These are phyloP conservation scores for Ennomos erosarius DNA, from an alignment of 2,888 invertebrate genomes.

Conservation along the genomic window DNA sequence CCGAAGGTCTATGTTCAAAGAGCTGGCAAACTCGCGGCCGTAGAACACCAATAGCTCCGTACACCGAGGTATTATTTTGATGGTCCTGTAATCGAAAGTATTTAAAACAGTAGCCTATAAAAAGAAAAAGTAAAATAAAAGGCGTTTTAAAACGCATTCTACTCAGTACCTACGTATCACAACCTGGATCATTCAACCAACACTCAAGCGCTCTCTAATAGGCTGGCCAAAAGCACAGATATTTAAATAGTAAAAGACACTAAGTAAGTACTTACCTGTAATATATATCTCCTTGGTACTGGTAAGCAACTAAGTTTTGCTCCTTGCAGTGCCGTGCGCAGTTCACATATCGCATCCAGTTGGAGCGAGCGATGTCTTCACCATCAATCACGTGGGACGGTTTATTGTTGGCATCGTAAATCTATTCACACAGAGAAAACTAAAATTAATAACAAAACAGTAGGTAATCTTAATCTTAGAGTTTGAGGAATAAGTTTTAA, in stretches of 20 bases:
- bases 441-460: no score
- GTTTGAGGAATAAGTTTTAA: no score
- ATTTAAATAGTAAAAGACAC: no score
- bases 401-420: slow-evolving; percentile 41
- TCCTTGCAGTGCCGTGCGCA: slow-evolving; percentile 77
- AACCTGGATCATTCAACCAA: no score
- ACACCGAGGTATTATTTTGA: slow-evolving; percentile 64
- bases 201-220: no score
- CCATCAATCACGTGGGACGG: slow-evolving; percentile 65
- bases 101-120: slow-evolving; percentile 11
- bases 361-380: slow-evolving; percentile 63
- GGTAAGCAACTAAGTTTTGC: slow-evolving; percentile 84
- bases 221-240: no score
- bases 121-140: slow-evolving; percentile 5
- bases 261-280: slow-evolving; percentile 61
- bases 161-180: no score
- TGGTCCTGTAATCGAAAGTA: slow-evolving; percentile 52
- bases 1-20: slow-evolving; percentile 55
- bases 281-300: slow-evolving; percentile 81
- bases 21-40: slow-evolving; percentile 63
- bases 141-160: no score
- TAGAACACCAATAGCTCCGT: slow-evolving; percentile 73
- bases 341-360: slow-evolving; percentile 79
- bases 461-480: no score
- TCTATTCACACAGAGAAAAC: slow-evolving; percentile 9